These are phyloP conservation scores for Chrysotoxum bicinctum DNA, from an alignment of 2,888 invertebrate genomes.

Conservation along the genomic window DNA sequence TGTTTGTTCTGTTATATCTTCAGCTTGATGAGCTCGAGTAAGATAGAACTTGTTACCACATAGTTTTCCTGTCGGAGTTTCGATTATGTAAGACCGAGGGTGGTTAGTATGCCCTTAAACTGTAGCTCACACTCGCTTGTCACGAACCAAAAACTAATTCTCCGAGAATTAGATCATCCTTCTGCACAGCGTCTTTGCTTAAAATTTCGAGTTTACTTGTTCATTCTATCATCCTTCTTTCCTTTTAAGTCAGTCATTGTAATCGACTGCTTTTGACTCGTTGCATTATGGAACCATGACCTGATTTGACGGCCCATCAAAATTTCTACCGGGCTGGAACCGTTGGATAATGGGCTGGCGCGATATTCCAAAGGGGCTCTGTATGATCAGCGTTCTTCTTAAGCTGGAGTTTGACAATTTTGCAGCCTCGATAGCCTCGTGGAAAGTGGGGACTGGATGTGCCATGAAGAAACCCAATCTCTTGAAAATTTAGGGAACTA, in stretches of 20 bases:
- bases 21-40: background rate
- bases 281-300: conserved; percentile 8
- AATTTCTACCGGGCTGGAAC: conserved; percentile 48
- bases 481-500: conserved; percentile 19
- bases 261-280: background rate
- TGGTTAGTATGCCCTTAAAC: conserved; percentile 14
- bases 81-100: conserved; percentile 15
- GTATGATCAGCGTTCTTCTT: conserved; percentile 17
- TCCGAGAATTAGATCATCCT: background rate
- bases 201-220: background rate
- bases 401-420: background rate
- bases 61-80: background rate
- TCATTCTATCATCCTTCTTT: background rate
- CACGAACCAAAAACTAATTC: conserved; percentile 24
- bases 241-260: background rate
- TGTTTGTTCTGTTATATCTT: no score
- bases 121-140: background rate
- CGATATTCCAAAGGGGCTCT: conserved; percentile 3
- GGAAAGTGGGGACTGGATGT: conserved; percentile 24
- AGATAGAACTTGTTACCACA: conserved; percentile 8
- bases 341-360: conserved; percentile 33
- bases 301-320: conserved; percentile 37
- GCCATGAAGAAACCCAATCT: conserved; percentile 25
- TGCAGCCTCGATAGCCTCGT: background rate
- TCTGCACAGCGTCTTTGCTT: background rate